These are phyloP conservation scores for Sialis fuliginosa DNA, from an alignment of 2,888 invertebrate genomes.

Conservation along the genomic window DNA sequence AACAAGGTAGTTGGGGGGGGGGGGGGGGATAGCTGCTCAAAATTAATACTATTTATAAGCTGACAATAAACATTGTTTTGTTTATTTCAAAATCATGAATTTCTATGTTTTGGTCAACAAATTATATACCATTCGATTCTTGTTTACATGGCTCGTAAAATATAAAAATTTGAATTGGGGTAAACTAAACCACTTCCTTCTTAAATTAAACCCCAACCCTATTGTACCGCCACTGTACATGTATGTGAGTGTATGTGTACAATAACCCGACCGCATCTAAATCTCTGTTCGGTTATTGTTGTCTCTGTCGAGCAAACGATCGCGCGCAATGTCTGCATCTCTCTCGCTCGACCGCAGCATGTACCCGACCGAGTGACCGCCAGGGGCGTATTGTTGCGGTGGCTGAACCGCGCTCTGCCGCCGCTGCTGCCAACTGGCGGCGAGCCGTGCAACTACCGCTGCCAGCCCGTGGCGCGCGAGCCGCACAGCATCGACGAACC, in stretches of 20 bases:
- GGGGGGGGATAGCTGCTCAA: too few relatives aligned
- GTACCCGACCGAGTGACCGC: not conserved
- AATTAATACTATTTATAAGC: too few relatives aligned
- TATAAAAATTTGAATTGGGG: too few relatives aligned
- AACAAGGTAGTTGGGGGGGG: too few relatives aligned
- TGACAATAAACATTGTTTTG: too few relatives aligned
- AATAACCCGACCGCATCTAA: not conserved
- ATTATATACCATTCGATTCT: too few relatives aligned
- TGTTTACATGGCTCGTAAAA: not conserved
- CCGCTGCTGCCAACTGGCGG: not conserved
- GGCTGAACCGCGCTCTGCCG: not conserved
- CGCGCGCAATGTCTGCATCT: not conserved
- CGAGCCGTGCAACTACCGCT: not conserved
- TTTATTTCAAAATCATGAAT: too few relatives aligned
- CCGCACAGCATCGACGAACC: not conserved
- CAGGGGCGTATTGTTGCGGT: conserved; percentile 1
- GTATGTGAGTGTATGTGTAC: conserved; percentile 1
- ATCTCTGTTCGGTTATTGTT: too few relatives aligned
- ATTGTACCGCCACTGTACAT: not conserved
- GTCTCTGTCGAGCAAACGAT: not conserved
- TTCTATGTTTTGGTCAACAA: too few relatives aligned
- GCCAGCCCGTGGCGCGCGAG: not conserved
- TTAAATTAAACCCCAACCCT: not conserved
- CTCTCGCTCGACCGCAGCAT: not conserved
- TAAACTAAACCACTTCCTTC: too few relatives aligned